A percentile compares a stretch with the other conserved stretches of the same genome.
These are phyloP conservation scores for Sebastiscus tertius DNA, from an alignment of 2,797 vertebrate species.

Conservation along the genomic window DNA sequence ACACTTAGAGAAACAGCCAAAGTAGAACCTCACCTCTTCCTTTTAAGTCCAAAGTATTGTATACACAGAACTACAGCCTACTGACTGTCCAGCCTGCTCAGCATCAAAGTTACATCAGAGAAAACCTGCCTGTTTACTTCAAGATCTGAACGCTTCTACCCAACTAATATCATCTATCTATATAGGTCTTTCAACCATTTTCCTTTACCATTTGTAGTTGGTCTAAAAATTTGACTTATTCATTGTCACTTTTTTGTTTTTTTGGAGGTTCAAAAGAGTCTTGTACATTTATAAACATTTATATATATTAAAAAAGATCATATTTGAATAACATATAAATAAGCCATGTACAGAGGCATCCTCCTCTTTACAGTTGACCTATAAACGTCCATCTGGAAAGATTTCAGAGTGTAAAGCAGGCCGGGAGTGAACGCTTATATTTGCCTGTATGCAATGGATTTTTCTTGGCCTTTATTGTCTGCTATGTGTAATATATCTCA, in stretches of 20 bases:
- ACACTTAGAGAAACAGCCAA: background rate
- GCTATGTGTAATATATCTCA: background rate
- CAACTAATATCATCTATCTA: background rate
- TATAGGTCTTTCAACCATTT: background rate
- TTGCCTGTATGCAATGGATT: slow-evolving; percentile 12
- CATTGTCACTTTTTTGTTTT: background rate
- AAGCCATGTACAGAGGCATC: slow-evolving; percentile 18
- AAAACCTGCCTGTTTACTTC: background rate
- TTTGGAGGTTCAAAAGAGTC: background rate
- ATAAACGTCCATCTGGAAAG: slow-evolving; percentile 51
- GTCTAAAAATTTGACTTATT: background rate
- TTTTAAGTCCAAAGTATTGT: slow-evolving; percentile 25
- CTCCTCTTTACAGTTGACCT: slow-evolving; percentile 49
- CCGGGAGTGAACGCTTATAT: slow-evolving; percentile 12
- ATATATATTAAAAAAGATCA: background rate
- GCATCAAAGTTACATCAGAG: slow-evolving; percentile 9
- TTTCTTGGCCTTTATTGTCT: background rate
- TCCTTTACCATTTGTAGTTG: background rate
- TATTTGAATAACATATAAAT: background rate
- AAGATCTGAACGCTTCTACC: background rate
- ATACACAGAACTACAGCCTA: background rate
- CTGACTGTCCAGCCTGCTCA: background rate
- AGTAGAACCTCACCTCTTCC: background rate
- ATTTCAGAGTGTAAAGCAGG: slow-evolving; percentile 27
- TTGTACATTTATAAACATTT: background rate